phyloP scores from a whole-genome alignment of 2,797 vertebrate genomes.

The Pantherophis alleghaniensis region DNA sequence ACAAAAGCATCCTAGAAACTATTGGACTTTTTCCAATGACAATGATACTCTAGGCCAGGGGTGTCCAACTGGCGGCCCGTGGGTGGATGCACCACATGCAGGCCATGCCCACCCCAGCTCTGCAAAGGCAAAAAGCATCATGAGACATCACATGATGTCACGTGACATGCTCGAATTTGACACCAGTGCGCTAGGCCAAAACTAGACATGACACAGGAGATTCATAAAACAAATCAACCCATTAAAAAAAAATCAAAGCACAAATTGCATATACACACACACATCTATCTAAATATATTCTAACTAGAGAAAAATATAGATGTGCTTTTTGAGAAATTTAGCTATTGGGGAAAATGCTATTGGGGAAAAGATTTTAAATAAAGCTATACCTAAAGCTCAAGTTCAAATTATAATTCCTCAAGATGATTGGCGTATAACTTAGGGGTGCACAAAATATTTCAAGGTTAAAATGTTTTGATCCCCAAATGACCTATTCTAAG shows the following conservation, averaged over 20 bases:
- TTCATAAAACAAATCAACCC: neutral
- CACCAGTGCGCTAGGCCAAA: neutral
- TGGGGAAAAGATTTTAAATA: neutral
- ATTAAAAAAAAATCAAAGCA: neutral
- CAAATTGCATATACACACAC: too few relatives aligned
- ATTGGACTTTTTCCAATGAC: neutral
- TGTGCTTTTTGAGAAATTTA: neutral
- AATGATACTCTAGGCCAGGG: neutral
- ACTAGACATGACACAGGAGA: neutral
- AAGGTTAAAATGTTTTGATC: neutral
- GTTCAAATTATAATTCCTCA: neutral
- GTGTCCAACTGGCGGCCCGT: too few relatives aligned
- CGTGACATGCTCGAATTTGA: too few relatives aligned
- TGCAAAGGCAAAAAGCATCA: too few relatives aligned
- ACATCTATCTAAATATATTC: neutral
- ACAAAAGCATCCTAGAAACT: slow-evolving; percentile 59
- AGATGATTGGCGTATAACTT: neutral
- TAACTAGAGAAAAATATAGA: neutral
- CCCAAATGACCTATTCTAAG: neutral
- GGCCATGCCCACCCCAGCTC: too few relatives aligned
- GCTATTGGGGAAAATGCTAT: neutral
- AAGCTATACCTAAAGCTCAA: neutral
- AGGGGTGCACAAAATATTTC: neutral
- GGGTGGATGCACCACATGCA: too few relatives aligned
- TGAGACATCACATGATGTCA: too few relatives aligned